phyloP scores from a whole-genome alignment of 2,113 vertebrate genomes.

The Paradisaea rubra region DNA sequence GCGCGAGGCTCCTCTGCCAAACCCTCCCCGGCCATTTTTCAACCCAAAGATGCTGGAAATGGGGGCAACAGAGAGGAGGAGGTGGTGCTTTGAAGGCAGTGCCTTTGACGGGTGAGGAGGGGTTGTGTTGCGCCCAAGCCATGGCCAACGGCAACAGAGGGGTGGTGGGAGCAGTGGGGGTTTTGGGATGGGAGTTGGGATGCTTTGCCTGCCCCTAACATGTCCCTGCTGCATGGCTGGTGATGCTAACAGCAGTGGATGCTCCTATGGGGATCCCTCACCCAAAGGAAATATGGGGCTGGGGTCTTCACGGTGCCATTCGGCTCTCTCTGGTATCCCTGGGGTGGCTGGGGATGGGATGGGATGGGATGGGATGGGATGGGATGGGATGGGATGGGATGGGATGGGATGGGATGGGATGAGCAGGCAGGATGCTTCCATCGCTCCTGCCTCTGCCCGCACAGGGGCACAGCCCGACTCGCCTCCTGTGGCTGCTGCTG shows the following conservation, averaged over 20 bases:
- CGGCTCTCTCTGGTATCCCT: fast-evolving
- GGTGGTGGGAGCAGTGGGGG: background rate
- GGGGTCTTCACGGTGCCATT: fast-evolving
- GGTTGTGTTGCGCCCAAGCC: fast-evolving
- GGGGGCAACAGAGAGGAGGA: background rate
- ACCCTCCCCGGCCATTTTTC: constrained; percentile 20
- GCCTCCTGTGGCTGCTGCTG: fast-evolving
- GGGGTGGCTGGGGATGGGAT: background rate
- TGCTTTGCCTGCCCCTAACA: background rate
- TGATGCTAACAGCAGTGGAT: fast-evolving
- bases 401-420: background rate
- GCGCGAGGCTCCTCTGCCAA: constrained; percentile 20
- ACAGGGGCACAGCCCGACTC: fast-evolving
- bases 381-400: background rate
- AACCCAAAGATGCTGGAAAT: constrained; percentile 34
- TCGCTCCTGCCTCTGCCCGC: background rate
- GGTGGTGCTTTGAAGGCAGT: background rate
- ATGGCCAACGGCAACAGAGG: background rate
- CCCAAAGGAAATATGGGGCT: background rate
- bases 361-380: background rate
- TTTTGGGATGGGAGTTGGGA: fast-evolving
- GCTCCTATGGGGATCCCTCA: fast-evolving
- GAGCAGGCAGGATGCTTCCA: background rate
- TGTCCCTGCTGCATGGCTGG: background rate
- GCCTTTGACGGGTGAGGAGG: background rate